Evolutionary conservation across 2,888 invertebrate species (phyloP), one percentile per base, ranked within the genome.

Genomic region (Metallyticus violacea): DNA sequence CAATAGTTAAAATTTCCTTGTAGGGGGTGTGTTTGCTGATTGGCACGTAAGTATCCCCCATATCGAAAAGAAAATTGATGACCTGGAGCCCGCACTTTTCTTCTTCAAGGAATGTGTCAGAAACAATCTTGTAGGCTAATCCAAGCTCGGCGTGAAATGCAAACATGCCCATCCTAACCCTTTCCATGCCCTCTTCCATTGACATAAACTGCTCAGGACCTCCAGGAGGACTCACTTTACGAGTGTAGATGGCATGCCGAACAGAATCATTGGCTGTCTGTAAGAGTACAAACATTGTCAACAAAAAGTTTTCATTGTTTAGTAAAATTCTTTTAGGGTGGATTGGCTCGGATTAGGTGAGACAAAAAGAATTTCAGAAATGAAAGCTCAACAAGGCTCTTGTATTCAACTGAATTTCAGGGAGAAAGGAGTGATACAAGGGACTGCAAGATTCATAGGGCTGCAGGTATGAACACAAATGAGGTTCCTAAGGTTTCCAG

Each of bases 61-160:
- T 94, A 91, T 95, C 94, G 91, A 95, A 94, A 30, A 95, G 90
- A 27, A 83, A 87, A 7, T 77, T 77, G 6, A 96, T 95, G 90
- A 95, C 95, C 85, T 94, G 93, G 27, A 96, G 91, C 0, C 94
- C 94, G 90, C 96, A 96, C 90, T 96, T 96, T 90, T 96, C 95
- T 22, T 93, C 93, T 90, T 96, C 96, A 27, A 93, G 91, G 90
- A 94, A 96, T 86, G 93, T 94, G 90, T 95, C 94, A 26, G 94
- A 93, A 0, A 96, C 93, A 62, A 95, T 91, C 90, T 95, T 94
- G 90, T 96, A 96, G 25, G 28, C 81, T 79, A 86, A 30, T 76
- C 87, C 26, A 79, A 85, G n/a, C 62, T 88, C 86, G 29, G 86
- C 80, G n/a, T 88, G 86, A 29, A 88, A 88, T 9, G 88, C 88